Evolutionary conservation across 2,888 invertebrate species (phyloP).

Genomic region (Disparrhopalites patrizii): DNA sequence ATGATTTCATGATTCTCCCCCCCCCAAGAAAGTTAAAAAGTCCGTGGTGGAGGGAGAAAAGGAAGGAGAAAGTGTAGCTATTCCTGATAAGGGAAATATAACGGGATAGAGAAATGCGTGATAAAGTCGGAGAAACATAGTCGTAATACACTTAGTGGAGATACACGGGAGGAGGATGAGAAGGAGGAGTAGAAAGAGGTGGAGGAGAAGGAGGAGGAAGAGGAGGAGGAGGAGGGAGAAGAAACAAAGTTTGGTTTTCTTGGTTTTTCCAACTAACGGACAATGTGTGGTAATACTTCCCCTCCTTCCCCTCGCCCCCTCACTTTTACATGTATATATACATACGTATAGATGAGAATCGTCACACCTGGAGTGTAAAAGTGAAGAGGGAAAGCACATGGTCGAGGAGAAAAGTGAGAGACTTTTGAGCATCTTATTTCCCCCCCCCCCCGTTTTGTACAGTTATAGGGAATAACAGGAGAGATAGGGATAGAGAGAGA

Average conservation of each 20-base stretch:
- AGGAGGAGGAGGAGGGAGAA: background rate
- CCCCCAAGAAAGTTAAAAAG: too few relatives aligned
- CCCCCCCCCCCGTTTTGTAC: too few relatives aligned
- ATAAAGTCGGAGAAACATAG: too few relatives aligned
- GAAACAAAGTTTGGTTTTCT: constrained; percentile 15
- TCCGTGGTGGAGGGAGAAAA: too few relatives aligned
- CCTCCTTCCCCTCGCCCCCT: background rate
- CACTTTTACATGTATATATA: background rate
- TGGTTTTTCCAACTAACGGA: constrained; percentile 11
- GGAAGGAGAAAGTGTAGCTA: background rate
- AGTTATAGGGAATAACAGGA: too few relatives aligned
- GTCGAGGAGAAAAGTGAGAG: too few relatives aligned
- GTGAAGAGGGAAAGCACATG: background rate
- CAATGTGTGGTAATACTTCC: background rate
- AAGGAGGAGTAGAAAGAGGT: too few relatives aligned
- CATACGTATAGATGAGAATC: constrained; percentile 30
- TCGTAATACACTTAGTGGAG: too few relatives aligned
- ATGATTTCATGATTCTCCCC: too few relatives aligned
- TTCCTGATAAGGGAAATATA: constrained; percentile 4
- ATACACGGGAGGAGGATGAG: too few relatives aligned
- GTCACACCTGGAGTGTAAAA: constrained; percentile 36
- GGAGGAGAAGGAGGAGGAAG: background rate
- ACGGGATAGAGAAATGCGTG: background rate
- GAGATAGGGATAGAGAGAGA: background rate
- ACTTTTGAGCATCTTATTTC: too few relatives aligned